Evolutionary conservation across 2,113 vertebrate genomes (phyloP), one percentile per base, ranked within the genome.

Genomic region (Neogobius melanostomus): DNA sequence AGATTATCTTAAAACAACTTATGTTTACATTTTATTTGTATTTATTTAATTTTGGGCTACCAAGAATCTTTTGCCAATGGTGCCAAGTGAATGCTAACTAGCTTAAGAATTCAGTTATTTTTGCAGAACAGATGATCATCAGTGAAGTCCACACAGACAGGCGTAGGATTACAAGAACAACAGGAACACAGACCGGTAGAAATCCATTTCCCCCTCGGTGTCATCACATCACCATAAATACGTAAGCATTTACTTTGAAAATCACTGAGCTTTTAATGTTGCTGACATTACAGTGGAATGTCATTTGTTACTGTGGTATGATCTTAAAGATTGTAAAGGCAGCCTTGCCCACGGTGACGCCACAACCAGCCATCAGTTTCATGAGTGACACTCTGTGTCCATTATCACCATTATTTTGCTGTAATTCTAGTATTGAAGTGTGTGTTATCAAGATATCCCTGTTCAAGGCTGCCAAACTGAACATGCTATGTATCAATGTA

Each of bases 21-120:
- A 94, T 94, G 94, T 97, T 98, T 96, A 95, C 93, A 93, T 95
- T 95, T 78, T 71, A 4, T 71, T 36, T 57, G 11, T 53, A 43
- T 56, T 12, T 45, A 17, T 69, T 78, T 16, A 54, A 69, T 36
- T 87, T 89, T 86, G 85, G 95, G 96, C 95, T 97, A 97, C 95
- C 96, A 95, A 96, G 94, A 96, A 92, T 93, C 92, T 91, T 92
- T 97, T 95, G 95, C 96, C 96, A 95, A 95, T 93, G 95, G 97
- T 98, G 97, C 96, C 98, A 95, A 97, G 95, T 94, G 95, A 98
- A 98, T 96, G 97, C 95, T 95, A 95, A 95, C 95, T 88, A 91
- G 95, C 95, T 97, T 96, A 94, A 94, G 80, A 95, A 93, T 94
- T 95, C 93, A 93, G 93, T 96, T 95, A 92, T 93, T 83, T 90